Evolutionary conservation across 2,113 vertebrate genomes (phyloP).

Genomic region (Lanius ludovicianus): DNA sequence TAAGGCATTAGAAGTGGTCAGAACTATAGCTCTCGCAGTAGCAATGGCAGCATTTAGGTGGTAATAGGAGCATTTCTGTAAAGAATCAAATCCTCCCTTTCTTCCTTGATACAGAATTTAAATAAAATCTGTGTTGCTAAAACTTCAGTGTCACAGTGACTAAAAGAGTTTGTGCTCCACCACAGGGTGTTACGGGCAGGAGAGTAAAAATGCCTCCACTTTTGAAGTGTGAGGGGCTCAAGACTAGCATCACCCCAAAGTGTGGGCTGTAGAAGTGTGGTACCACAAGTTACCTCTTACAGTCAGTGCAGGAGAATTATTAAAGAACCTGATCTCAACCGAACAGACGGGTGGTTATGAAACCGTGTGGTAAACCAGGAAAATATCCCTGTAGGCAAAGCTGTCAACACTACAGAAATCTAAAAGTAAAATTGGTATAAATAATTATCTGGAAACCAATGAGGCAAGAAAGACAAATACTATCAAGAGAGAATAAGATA

Average conservation of each 20-base stretch:
- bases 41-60: background rate
- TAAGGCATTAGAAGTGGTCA: background rate
- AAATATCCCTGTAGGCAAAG: constrained; percentile 14
- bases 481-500: constrained; percentile 4
- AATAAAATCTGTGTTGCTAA: background rate
- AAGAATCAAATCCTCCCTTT: background rate
- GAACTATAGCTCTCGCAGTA: background rate
- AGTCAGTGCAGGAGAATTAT: background rate
- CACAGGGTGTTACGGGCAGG: background rate
- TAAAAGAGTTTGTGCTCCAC: background rate
- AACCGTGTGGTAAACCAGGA: background rate
- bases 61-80: background rate
- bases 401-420: constrained; percentile 32
- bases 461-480: constrained; percentile 23
- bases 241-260: background rate
- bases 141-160: background rate
- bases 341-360: background rate
- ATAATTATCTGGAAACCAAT: constrained; percentile 53
- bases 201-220: background rate
- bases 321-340: background rate
- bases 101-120: background rate
- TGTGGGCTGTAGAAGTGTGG: background rate
- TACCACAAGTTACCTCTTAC: background rate
- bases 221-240: background rate
- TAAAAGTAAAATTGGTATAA: constrained; percentile 59